phyloP scores from a whole-genome alignment of 2,113 vertebrate species.

The Semnopithecus entellus region DNA sequence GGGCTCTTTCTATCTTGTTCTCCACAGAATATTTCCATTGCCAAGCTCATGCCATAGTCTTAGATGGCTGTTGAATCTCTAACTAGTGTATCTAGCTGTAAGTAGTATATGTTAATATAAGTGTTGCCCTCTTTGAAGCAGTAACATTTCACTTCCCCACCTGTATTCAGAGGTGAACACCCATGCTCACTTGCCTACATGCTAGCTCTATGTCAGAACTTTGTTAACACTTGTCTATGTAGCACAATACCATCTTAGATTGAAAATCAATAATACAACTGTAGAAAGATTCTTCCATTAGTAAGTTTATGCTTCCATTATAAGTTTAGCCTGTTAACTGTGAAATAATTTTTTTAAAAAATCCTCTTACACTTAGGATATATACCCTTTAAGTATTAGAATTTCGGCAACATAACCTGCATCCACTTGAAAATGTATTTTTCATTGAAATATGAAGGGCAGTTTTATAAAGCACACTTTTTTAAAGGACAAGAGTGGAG shows the following conservation, averaged over 20 bases:
- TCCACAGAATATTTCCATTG: not conserved
- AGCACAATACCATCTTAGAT: not conserved
- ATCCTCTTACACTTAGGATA: not conserved
- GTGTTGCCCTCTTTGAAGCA: not conserved
- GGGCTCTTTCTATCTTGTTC: not conserved
- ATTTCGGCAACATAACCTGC: not conserved
- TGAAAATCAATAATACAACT: not conserved
- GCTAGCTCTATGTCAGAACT: not conserved
- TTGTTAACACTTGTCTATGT: not conserved
- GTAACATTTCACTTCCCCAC: not conserved
- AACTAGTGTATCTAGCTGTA: not conserved
- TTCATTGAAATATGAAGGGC: not conserved
- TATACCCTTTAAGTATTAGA: not conserved
- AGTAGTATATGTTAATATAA: not conserved
- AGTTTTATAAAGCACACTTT: not conserved
- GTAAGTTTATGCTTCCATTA: not conserved
- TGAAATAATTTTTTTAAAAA: not conserved
- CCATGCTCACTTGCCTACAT: not conserved
- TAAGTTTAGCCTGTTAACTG: not conserved
- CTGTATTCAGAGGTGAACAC: not conserved
- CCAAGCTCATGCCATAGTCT: not conserved
- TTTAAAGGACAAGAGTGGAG: not conserved
- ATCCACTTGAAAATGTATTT: not conserved
- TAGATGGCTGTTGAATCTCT: not conserved
- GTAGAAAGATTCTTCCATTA: not conserved